phyloP scores from a whole-genome alignment of 2,888 invertebrate genomes.

The Drosophila monieri region DNA sequence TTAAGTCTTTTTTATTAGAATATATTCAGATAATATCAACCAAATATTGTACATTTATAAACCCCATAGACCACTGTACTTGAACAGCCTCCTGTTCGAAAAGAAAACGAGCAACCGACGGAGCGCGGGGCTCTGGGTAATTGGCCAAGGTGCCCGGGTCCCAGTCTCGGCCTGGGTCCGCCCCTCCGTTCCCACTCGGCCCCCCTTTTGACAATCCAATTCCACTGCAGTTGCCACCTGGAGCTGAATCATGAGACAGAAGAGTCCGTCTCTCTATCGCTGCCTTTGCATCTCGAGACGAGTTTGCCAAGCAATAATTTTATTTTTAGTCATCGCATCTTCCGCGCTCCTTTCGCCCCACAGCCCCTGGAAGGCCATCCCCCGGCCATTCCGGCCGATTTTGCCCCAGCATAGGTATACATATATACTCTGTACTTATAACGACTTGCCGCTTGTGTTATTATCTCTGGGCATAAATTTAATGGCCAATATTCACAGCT shows the following conservation, averaged over 20 bases:
- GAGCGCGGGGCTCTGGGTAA: conserved; percentile 49
- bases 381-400: conserved; percentile 2
- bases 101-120: background rate
- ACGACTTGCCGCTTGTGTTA: conserved; percentile 79
- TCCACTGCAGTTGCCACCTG: conserved; percentile 61
- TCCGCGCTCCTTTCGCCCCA: conserved; percentile 17
- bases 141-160: conserved; percentile 69
- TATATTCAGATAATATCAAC: background rate
- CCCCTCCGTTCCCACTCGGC: background rate
- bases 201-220: conserved; percentile 16
- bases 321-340: conserved; percentile 60
- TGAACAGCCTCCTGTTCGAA: background rate
- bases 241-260: conserved; percentile 28
- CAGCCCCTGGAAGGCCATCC: conserved; percentile 3
- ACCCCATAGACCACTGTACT: conserved; percentile 8
- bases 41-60: background rate
- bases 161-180: conserved; percentile 30
- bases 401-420: conserved; percentile 13
- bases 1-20: background rate
- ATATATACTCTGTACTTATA: conserved; percentile 52
- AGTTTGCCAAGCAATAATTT: conserved; percentile 71
- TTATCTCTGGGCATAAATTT: conserved; percentile 79
- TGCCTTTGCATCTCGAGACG: conserved; percentile 72
- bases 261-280: conserved; percentile 54
- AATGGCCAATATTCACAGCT: conserved; percentile 80